Base-by-base conservation (phyloP, 2,888 invertebrate genomes). In the Drosophila subsilvestris region DNA sequence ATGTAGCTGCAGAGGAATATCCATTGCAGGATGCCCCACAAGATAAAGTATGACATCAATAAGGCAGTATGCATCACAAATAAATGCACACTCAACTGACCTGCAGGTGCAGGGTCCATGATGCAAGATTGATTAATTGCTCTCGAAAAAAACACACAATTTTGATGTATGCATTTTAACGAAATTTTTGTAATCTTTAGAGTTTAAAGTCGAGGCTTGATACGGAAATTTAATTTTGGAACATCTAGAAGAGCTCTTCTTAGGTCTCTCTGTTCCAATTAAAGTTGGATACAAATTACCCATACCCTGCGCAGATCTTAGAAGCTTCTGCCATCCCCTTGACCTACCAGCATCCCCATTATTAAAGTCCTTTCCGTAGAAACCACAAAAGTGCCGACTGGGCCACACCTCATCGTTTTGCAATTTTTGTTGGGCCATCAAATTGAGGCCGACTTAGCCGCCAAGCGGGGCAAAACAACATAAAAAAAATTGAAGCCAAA, bases 331-430 rank as follows among this genome's bases (percentile, higher is more conserved):
- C 20, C n/a, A 42, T 12, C 37, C 42, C 14, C 20, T 32, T 14
- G 17, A 20, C 9, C 8, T 14, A 14, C 25, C 22, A 44, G 43
- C 55, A 22, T 20, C 27, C 25, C 29, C 17, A 22, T 6, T n/a
- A 32, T 32, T 48, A 14, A 14, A 50, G 37, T 32, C 56, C 59
- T 58, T 57, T 49, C 44, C 51, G 14, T 54, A 27, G 80, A 73
- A 85, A 72, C 85, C 85, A 53, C 72, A 87, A 76, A 85, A 85
- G 81, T 85, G 77, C 74, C 75, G 61, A 68, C 72, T 66, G 65
- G 63, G 66, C 76, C 59, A 66, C 68, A 70, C 69, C 63, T 74
- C 63, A 70, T 56, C 47, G 56, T 37, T 10, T 14, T 32, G 22
- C 27, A 32, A 32, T 42, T 42, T 44, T 25, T 25, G 43, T 76